Evolutionary conservation across 1,140 invertebrate species (phyloP).

Genomic region (Apis cerana): DNA sequence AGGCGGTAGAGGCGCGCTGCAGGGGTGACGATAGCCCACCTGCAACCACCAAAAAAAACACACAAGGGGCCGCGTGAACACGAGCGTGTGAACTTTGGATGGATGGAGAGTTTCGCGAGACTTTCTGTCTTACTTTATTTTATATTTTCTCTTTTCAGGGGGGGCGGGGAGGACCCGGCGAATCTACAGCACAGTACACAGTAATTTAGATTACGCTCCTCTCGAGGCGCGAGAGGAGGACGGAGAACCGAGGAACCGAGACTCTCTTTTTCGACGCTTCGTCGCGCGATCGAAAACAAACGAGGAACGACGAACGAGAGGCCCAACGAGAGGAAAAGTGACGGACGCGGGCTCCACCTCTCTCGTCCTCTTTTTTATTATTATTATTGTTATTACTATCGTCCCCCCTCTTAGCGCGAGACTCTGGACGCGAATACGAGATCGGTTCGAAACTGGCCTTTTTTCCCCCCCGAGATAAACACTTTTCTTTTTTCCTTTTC

Average conservation of each 20-base stretch:
- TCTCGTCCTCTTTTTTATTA: neutral
- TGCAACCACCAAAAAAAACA: conserved; percentile 79
- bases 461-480: too few species aligned
- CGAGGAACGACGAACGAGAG: conserved; percentile 59
- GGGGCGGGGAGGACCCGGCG: too few species aligned
- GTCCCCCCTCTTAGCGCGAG: too few species aligned
- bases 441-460: too few species aligned
- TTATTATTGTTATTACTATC: neutral
- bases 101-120: neutral
- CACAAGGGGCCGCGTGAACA: conserved; percentile 79
- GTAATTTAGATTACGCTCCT: neutral
- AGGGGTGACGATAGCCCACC: conserved; percentile 81
- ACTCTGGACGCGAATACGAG: too few species aligned
- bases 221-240: conserved; percentile 34
- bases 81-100: conserved; percentile 28
- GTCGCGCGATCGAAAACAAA: conserved; percentile 58
- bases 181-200: too few species aligned
- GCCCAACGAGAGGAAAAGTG: conserved; percentile 65
- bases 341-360: neutral
- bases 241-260: conserved; percentile 61
- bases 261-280: conserved; percentile 78
- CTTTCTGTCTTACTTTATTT: too few species aligned
- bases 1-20: conserved; percentile 80
- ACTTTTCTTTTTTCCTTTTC: too few species aligned
- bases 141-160: too few species aligned